Evolutionary conservation across 35 echinoderm and acorn worm genomes (phyloP).

Genomic region (Apostichopus californicus): DNA sequence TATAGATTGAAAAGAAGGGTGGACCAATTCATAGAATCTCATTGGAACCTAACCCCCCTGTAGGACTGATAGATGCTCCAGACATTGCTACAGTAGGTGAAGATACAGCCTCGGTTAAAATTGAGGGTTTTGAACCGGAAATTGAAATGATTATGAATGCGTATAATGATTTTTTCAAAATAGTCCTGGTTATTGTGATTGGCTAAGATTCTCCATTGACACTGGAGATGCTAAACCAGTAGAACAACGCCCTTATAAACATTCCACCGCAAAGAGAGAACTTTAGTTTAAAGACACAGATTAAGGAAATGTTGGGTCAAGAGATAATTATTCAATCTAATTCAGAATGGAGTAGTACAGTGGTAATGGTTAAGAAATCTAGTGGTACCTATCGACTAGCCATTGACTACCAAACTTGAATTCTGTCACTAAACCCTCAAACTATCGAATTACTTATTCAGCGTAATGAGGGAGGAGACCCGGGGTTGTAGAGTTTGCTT

Average conservation of each 20-base stretch:
- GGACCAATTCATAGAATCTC: not conserved
- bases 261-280: not conserved
- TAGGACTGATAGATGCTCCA: not conserved
- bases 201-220: not conserved
- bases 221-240: constrained; percentile 31
- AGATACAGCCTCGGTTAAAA: not conserved
- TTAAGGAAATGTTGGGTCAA: constrained; percentile 17
- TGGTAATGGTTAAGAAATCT: no score
- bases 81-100: no score
- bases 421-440: not conserved
- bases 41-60: not conserved
- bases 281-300: constrained; percentile 17
- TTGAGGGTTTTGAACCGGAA: constrained; percentile 5
- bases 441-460: no score
- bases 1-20: not conserved
- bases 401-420: not conserved
- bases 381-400: no score
- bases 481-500: no score
- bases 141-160: not conserved
- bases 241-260: not conserved
- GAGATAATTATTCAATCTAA: constrained; percentile 4
- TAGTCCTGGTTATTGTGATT: constrained; percentile 5
- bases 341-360: constrained; percentile 31
- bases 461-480: no score
- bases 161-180: constrained; percentile 6